Base-by-base conservation (phyloP, 2,797 vertebrate genomes). In the Dallia pectoralis region DNA sequence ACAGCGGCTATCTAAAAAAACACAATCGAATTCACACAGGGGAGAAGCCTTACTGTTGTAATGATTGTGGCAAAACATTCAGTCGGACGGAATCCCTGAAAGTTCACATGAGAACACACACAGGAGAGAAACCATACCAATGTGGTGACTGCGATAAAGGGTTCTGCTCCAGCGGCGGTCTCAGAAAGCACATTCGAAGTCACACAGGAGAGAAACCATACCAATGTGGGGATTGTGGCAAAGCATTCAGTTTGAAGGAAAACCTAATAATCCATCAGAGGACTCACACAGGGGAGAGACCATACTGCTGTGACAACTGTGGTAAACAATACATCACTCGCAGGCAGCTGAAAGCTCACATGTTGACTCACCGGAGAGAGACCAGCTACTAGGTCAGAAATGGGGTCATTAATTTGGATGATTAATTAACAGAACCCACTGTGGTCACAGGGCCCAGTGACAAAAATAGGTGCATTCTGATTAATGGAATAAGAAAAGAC, bases 51-150 rank as follows among this genome's bases (percentile, higher is more conserved):
- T 63, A 63, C 18, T 15, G 29, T 27, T 63, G 61, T 27, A 6
- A 27, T 63, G 25, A 29, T 63, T 63, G 61, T 63, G 61, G 61
- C 61, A 27, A 63, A 63, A 15, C 25, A 15, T 63, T 63, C 16
- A 30, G 27, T 27, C 25, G 15, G 5, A 63, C 27, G 1, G 27
- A 15, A 29, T 11, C 15, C 6, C 25, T 29, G 15, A 63, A 63
- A 29, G 25, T 15, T 16, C 61, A 63, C 61, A 63, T 18, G 4
- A 18, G 27, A 27, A 63, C 25, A 30, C 61, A 63, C 25, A 29
- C 61, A 15, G 61, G 61, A 30, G 61, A 63, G 27, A 27, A 63
- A 63, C 61, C 29, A 4, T 63, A 29, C 29, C 29, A 18, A 27
- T 27, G 22, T 53, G 16, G n/a, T 29, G 27, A 29, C 29, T 63